Conservation (phyloP, 1,140 invertebrate species). For the Cydia fagiglandana region DNA sequence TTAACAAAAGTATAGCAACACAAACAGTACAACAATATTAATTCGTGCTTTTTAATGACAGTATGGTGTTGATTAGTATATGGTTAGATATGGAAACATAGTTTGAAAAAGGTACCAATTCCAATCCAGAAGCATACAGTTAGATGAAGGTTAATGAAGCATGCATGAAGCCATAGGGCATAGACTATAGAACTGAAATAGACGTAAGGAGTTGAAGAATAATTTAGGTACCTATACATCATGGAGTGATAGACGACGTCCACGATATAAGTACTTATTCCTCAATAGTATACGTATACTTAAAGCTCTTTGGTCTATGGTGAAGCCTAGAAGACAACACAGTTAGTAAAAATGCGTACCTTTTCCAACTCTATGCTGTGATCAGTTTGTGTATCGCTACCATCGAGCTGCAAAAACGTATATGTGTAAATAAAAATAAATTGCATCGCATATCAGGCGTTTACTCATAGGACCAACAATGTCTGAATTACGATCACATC, state of each 20-base stretch:
- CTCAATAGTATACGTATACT: background rate
- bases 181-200: constrained; percentile 23
- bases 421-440: constrained; percentile 67
- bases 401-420: constrained; percentile 80
- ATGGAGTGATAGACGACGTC: background rate
- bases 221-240: constrained; percentile 34
- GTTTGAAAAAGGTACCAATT: constrained; percentile 69
- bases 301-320: background rate
- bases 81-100: constrained; percentile 44
- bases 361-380: constrained; percentile 79
- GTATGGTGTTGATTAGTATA: constrained; percentile 25
- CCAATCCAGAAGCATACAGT: constrained; percentile 36
- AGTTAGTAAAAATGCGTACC: constrained; percentile 76
- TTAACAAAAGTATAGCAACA: too few species aligned
- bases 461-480: background rate
- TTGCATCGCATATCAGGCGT: constrained; percentile 51
- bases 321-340: constrained; percentile 46
- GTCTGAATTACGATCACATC: constrained; percentile 38
- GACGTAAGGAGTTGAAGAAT: constrained; percentile 38
- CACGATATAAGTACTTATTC: too few species aligned
- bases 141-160: constrained; percentile 38
- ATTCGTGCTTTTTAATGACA: constrained; percentile 4
- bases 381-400: constrained; percentile 75
- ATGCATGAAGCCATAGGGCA: constrained; percentile 32
- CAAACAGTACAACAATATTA: background rate